Conservation (phyloP, 2,888 invertebrate genomes). For the Rotaria macrura region DNA sequence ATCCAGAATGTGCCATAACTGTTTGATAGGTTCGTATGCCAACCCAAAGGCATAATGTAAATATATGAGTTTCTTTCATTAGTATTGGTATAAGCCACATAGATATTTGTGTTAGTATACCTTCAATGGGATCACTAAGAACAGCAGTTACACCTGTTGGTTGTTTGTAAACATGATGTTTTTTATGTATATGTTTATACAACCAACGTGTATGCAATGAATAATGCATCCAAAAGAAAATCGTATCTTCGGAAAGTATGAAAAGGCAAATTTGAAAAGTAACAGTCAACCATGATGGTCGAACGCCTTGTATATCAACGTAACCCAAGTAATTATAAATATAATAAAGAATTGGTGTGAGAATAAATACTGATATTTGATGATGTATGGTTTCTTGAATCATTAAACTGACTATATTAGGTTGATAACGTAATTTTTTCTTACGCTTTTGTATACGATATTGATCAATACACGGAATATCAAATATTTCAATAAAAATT, state of each 20-base stretch:
- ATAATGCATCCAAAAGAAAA: background rate
- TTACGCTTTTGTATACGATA: background rate
- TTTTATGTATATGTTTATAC: background rate
- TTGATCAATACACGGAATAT: background rate
- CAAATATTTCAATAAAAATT: background rate
- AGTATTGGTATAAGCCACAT: background rate
- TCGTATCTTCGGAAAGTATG: background rate
- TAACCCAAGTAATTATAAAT: background rate
- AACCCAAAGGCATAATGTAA: background rate
- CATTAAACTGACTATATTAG: background rate
- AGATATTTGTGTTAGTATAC: background rate
- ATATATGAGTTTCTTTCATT: background rate
- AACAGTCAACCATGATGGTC: background rate
- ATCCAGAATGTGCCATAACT: background rate
- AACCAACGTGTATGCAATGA: background rate
- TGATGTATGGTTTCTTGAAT: background rate
- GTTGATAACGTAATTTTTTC: slow-evolving; percentile 1
- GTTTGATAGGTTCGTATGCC: background rate
- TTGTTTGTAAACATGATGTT: background rate
- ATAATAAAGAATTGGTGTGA: background rate
- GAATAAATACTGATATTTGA: background rate
- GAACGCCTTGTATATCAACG: background rate
- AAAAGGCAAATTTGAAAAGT: background rate
- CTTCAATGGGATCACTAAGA: background rate
- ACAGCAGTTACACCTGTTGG: slow-evolving; percentile 6